Evolutionary conservation across 23 tunicate genomes (phyloP), one percentile per base, ranked within the genome.

Genomic region (Corella eumyota): DNA sequence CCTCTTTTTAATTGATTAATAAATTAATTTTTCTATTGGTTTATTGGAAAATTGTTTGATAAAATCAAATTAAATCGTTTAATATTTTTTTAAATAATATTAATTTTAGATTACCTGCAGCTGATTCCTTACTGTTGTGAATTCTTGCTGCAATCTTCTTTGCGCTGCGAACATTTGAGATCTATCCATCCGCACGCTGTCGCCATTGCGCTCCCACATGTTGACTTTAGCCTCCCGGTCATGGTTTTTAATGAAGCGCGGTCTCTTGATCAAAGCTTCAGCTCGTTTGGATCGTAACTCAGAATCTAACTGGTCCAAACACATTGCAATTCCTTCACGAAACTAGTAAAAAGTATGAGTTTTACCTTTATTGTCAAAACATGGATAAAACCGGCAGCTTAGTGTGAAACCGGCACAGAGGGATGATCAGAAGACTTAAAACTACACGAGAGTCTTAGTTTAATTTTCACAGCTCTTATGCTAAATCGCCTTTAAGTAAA

Each of bases 241-340:
- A 7, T 66, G 58, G 33, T 76, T 76, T 57, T 76, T 76, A 1
- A 76, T 59, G 50, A 76, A 68, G 6, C 83, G 56, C 1, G 83
- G 83, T 7, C 73, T 40, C 20, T 66, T 66, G 24, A 76, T 31
- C 22, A 57, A 21, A 1, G 74, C 83, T 44, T 76, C 83, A 3
- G 55, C 46, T 22, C 50, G 46, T 6, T 58, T 57, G 6, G 73
- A n/a, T 0, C 59, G 40, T 1, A 76, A 52, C 26, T 76, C 83
- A 32, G 35, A 21, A 29, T 67, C 45, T 11, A 76, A 50, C 4
- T 76, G 62, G 52, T 76, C 74, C 38, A 76, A 56, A 49, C 83
- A 47, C 58, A 67, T 28, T 4, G 83, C 83, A 2, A 67, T 22
- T 20, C 74, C 74, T 46, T 76, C 67, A 28, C 46, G 37, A 23